Conservation (phyloP, 2,113 vertebrate genomes). For the Pseudois nayaur region DNA sequence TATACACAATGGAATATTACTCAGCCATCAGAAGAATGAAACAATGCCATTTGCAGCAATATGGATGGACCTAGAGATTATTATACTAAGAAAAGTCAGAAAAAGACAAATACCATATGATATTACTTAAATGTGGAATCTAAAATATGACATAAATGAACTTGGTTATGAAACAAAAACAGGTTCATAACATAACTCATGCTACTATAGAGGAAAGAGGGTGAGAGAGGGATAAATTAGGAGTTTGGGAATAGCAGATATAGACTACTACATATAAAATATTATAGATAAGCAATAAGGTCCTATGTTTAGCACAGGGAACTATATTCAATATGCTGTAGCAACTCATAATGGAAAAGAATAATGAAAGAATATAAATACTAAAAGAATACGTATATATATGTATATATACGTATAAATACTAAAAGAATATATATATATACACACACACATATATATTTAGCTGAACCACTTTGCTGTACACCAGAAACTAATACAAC, state of each 20-base stretch:
- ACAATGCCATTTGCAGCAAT: background rate
- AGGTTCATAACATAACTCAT: background rate
- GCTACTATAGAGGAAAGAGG: background rate
- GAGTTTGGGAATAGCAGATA: background rate
- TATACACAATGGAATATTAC: background rate
- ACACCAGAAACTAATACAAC: background rate
- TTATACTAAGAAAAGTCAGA: background rate
- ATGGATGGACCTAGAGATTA: background rate
- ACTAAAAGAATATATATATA: background rate
- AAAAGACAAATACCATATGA: background rate
- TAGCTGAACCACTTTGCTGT: background rate
- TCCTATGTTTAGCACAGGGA: background rate
- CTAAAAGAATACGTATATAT: background rate
- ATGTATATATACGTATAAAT: background rate
- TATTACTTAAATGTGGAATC: background rate
- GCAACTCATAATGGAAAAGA: background rate
- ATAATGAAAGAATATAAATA: background rate
- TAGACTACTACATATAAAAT: background rate
- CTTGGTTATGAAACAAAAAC: background rate
- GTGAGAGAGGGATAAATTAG: background rate
- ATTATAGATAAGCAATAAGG: background rate
- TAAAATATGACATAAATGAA: background rate
- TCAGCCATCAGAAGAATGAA: background rate
- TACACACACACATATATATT: rapidly evolving
- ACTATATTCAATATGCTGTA: background rate